phyloP scores from a whole-genome alignment of 2,888 invertebrate species.

The Orthosia incerta region DNA sequence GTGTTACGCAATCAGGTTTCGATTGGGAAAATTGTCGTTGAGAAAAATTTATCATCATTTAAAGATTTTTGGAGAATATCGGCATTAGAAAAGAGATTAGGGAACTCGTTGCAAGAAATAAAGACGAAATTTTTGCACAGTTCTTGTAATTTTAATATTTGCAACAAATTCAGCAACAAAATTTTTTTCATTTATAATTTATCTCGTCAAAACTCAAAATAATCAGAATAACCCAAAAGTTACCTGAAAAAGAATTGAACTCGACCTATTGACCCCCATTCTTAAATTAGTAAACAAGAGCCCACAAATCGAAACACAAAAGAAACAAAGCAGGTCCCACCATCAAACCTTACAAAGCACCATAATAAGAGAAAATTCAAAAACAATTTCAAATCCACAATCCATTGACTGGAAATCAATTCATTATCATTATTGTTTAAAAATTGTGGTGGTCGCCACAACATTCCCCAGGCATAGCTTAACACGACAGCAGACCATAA shows the following conservation, averaged over 20 bases:
- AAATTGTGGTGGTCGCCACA: constrained; percentile 82
- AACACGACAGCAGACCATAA: constrained; percentile 83
- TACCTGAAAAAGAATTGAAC: background rate
- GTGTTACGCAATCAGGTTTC: constrained; percentile 4
- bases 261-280: constrained; percentile 14
- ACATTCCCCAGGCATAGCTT: constrained; percentile 75
- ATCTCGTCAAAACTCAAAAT: background rate
- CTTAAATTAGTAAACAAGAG: constrained; percentile 16
- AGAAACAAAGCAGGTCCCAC: constrained; percentile 1
- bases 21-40: background rate
- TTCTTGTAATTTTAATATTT: too few relatives aligned
- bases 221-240: background rate
- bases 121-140: too few relatives aligned
- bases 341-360: constrained; percentile 17
- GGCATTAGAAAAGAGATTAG: background rate
- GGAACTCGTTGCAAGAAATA: background rate
- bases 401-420: constrained; percentile 60
- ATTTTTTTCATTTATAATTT: background rate
- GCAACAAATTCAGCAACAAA: background rate
- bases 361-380: constrained; percentile 21
- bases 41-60: background rate
- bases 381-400: constrained; percentile 36
- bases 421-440: constrained; percentile 71
- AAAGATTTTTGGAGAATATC: background rate
- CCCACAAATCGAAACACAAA: background rate